These are phyloP conservation scores for Diploptera punctata DNA, from an alignment of 2,888 invertebrate genomes.

Conservation along the genomic window DNA sequence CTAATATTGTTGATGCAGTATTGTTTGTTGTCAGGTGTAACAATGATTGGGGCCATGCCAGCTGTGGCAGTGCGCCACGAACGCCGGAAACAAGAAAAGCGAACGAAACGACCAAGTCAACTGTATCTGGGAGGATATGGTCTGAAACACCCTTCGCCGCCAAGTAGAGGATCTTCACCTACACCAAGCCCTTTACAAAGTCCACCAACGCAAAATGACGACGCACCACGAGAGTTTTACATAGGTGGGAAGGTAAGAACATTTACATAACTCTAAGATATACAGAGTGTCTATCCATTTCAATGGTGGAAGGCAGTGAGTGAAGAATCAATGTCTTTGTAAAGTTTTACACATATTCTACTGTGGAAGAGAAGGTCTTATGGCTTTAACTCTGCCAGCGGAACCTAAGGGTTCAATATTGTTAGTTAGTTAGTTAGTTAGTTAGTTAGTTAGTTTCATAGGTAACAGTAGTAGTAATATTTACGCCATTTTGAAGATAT, in stretches of 20 bases:
- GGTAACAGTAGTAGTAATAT: no score
- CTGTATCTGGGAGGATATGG: constrained; percentile 72
- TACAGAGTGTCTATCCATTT: background rate
- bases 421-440: no score
- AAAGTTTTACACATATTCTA: no score
- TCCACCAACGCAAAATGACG: constrained; percentile 38
- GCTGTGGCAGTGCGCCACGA: constrained; percentile 86
- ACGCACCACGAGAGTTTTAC: constrained; percentile 64
- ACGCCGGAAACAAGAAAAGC: constrained; percentile 75
- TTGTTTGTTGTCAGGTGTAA: constrained; percentile 49
- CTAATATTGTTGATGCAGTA: no score
- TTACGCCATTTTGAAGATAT: no score
- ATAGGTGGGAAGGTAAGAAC: constrained; percentile 72
- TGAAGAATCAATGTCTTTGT: no score
- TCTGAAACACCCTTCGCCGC: constrained; percentile 48
- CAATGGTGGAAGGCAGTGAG: no score
- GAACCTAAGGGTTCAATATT: no score
- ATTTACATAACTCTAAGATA: background rate
- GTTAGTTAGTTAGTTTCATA: no score
- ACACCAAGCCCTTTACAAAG: constrained; percentile 42
- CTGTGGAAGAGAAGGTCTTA: no score
- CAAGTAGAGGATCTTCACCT: constrained; percentile 41
- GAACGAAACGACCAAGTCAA: constrained; percentile 65
- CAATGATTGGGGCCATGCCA: constrained; percentile 88
- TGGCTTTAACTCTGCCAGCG: no score